Evolutionary conservation across 1,140 invertebrate species (phyloP).

Genomic region (Ditylenchus dipsaci): DNA sequence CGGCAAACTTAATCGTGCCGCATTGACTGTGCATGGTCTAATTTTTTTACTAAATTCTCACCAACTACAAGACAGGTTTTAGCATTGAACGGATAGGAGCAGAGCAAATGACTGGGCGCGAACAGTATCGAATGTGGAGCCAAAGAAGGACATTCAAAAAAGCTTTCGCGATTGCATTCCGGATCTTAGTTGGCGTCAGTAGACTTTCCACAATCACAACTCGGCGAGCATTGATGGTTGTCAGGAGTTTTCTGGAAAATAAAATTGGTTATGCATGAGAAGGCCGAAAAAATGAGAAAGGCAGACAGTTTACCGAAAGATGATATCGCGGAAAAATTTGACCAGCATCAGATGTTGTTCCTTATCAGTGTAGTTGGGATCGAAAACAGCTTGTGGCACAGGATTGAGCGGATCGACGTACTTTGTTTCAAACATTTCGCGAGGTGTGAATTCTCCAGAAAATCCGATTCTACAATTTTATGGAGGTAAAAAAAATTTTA

Average conservation of each 20-base stretch:
- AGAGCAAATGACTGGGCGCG: constrained; percentile 38
- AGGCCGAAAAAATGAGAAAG: background rate
- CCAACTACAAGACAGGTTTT: constrained; percentile 32
- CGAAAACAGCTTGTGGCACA: constrained; percentile 9
- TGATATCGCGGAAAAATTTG: constrained; percentile 26
- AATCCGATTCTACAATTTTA: constrained; percentile 33
- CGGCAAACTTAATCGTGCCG: too few relatives aligned
- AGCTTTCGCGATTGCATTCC: constrained; percentile 26
- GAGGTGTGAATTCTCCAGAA: constrained; percentile 25
- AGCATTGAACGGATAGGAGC: constrained; percentile 41
- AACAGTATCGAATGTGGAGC: constrained; percentile 27
- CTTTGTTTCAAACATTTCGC: constrained; percentile 31
- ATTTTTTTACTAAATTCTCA: too few relatives aligned
- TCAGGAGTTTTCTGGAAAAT: constrained; percentile 28
- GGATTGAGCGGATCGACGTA: constrained; percentile 25
- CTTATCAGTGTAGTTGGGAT: constrained; percentile 12
- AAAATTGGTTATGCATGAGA: background rate
- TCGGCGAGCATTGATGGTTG: constrained; percentile 18
- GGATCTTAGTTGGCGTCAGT: constrained; percentile 22
- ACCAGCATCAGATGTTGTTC: constrained; percentile 28
- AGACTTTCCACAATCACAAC: constrained; percentile 38
- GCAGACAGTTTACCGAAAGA: constrained; percentile 26
- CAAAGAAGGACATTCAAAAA: constrained; percentile 30
- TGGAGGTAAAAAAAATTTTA: constrained; percentile 10
- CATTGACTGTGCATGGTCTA: too few relatives aligned